These are phyloP conservation scores for Acinonyx jubatus DNA, from an alignment of 2,113 vertebrate genomes.

Conservation along the genomic window DNA sequence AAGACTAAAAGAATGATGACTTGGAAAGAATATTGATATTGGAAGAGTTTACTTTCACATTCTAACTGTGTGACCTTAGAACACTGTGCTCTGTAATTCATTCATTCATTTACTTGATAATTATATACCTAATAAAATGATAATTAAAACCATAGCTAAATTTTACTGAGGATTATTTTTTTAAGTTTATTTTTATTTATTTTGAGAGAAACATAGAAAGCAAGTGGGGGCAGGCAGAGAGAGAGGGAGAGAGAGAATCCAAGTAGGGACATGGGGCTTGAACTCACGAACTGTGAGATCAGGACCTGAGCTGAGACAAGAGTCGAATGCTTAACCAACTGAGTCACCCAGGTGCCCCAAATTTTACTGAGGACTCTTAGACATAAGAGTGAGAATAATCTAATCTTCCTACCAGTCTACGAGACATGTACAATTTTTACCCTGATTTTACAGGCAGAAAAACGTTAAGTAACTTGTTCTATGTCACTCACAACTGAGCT, in stretches of 20 bases:
- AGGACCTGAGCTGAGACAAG: no score
- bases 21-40: not conserved
- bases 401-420: not conserved
- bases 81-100: not conserved
- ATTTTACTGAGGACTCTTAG: constrained; percentile 1
- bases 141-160: not conserved
- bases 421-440: not conserved
- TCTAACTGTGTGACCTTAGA: not conserved
- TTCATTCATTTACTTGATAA: not conserved
- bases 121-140: not conserved
- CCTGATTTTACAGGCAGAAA: not conserved
- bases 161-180: not conserved
- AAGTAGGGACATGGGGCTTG: no score
- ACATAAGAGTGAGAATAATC: not conserved
- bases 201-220: no score
- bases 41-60: not conserved
- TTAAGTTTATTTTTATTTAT: no score
- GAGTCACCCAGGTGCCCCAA: not conserved
- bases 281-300: no score
- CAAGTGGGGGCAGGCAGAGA: no score
- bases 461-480: not conserved
- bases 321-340: no score
- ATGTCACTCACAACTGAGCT: not conserved
- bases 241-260: no score
- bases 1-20: not conserved